phyloP scores from a whole-genome alignment of 2,888 invertebrate genomes.

The Agonopterix alstromeriana region DNA sequence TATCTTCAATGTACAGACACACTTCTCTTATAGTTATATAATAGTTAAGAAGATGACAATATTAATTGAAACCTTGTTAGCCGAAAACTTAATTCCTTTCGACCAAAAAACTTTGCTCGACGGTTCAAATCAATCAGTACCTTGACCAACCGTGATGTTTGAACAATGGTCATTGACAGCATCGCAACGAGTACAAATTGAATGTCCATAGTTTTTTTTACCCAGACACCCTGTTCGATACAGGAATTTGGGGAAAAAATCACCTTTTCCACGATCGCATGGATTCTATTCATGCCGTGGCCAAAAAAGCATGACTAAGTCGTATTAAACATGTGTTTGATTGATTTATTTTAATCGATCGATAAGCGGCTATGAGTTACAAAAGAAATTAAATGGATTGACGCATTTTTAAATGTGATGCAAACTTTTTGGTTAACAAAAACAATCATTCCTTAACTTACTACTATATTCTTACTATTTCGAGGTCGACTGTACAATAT shows the following conservation, averaged over 20 bases:
- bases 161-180: conserved; percentile 41
- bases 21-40: no score
- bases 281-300: conserved; percentile 23
- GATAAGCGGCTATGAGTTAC: conserved; percentile 18
- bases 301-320: conserved; percentile 53
- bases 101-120: no score
- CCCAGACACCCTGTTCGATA: conserved; percentile 31
- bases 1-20: no score
- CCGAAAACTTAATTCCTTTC: no score
- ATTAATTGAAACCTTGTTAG: no score
- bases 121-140: neutral
- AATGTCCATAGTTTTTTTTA: conserved; percentile 45
- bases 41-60: no score
- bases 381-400: neutral
- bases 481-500: no score
- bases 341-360: conserved; percentile 34
- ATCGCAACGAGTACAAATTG: conserved; percentile 53
- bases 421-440: no score
- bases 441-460: no score
- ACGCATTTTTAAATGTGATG: no score
- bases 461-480: no score
- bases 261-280: conserved; percentile 26
- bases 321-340: conserved; percentile 33
- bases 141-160: conserved; percentile 26
- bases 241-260: conserved; percentile 30